Base-by-base conservation (phyloP, 1,140 invertebrate species). In the Phortica variegata region DNA sequence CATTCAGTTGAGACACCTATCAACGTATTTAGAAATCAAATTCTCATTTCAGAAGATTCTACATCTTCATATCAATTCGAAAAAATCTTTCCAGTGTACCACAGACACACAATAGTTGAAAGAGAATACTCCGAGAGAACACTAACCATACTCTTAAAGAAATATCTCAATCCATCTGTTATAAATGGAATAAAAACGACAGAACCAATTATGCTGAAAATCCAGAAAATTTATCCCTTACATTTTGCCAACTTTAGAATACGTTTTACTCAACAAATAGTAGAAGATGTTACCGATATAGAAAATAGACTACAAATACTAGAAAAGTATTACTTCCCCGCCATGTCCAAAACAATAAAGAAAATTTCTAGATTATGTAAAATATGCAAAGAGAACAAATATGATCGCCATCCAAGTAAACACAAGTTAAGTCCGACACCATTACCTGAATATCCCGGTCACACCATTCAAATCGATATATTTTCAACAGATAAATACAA, bases 351-450 rank as follows among this genome's bases (percentile, higher is more conserved):
- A 5, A 54, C 41, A 45, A 54, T 56, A 4, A 15, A n/a, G 5
- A 36, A 46, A 43, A 29, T 47, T 19, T 40, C 44, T 1, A 49
- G 45, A 16, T 15, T 34, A 13, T 60, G 57, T 29, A 26, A 31
- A 20, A 21, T 49, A 5, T 60, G 57, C n/a, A 60, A 56, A 43
- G 38, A 47, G 39, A 20, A 40, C 6, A 58, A 58, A 47, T 55
- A 58, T 23, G 52, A 58, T 15, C 9, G 49, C 16, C 36, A 48
- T 20, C 50, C 45, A 8, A 40, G 33, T 19, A 33, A 41, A 5
- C 49, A 23, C 7, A 15, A 37, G 3, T 12, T 54, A 9, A 19
- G 31, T 39, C 26, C 36, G 32, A 59, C 47, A n/a, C 53, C 53
- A 4, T 43, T 53, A n/a, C 53, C 54, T 2, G 34, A 43, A 38